Conservation (phyloP, 2,797 vertebrate species). For the Momotus momota region DNA sequence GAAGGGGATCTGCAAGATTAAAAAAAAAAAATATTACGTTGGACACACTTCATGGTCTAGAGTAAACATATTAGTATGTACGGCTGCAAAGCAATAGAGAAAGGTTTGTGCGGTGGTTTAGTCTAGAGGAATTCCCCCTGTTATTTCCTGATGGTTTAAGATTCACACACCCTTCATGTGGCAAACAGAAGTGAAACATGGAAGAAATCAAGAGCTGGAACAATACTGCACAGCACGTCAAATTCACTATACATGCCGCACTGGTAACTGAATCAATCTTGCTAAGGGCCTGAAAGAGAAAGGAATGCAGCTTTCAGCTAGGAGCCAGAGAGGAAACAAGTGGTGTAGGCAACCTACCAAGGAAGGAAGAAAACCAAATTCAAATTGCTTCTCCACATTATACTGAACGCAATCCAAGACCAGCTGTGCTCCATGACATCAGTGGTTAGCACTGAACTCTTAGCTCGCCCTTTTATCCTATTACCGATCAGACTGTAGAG, state of each 20-base stretch:
- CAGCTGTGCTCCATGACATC: constrained; percentile 28
- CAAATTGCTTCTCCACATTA: constrained; percentile 33
- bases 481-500: not conserved
- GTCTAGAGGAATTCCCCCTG: constrained; percentile 52
- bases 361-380: constrained; percentile 62
- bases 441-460: not conserved
- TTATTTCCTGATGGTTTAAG: constrained; percentile 60
- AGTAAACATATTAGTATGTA: not conserved
- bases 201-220: constrained; percentile 71
- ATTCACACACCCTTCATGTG: constrained; percentile 56
- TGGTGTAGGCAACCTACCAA: constrained; percentile 55
- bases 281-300: constrained; percentile 41
- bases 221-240: constrained; percentile 13
- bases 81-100: constrained; percentile 24
- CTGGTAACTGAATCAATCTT: constrained; percentile 50
- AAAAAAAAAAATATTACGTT: not conserved
- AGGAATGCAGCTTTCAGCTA: constrained; percentile 50
- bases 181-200: constrained; percentile 65
- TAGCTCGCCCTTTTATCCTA: not conserved
- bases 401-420: not conserved
- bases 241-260: not conserved
- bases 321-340: constrained; percentile 64
- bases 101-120: constrained; percentile 52
- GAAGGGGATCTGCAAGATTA: constrained; percentile 56
- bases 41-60: not conserved